Evolutionary conservation across 2,888 invertebrate genomes (phyloP).

Genomic region (Cetonia aurata): DNA sequence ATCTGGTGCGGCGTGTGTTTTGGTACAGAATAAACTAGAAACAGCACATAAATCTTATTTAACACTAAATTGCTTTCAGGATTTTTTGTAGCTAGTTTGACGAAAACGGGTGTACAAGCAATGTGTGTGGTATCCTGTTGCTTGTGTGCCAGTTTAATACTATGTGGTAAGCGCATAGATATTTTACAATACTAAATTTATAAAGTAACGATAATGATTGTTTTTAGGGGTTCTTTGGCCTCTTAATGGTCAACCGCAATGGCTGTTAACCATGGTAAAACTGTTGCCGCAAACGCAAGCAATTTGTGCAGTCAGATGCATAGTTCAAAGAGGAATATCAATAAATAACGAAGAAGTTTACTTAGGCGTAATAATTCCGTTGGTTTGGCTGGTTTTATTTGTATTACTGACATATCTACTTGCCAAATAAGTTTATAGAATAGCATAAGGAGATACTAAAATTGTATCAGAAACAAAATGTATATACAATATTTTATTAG

Average conservation of each 20-base stretch:
- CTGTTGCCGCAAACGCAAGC: slow-evolving; percentile 83
- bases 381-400: slow-evolving; percentile 68
- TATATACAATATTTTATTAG: slow-evolving; percentile 31
- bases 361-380: slow-evolving; percentile 76
- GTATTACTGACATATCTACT: slow-evolving; percentile 40
- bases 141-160: slow-evolving; percentile 42
- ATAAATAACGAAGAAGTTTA: slow-evolving; percentile 77
- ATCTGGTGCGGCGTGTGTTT: slow-evolving; percentile 50
- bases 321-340: slow-evolving; percentile 79
- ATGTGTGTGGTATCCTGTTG: slow-evolving; percentile 45
- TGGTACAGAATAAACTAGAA: slow-evolving; percentile 41
- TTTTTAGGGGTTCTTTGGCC: slow-evolving; percentile 76
- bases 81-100: slow-evolving; percentile 44
- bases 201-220: not conserved
- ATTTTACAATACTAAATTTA: not conserved
- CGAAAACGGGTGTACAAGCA: slow-evolving; percentile 42
- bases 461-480: slow-evolving; percentile 23
- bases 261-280: slow-evolving; percentile 73
- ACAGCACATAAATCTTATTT: not conserved
- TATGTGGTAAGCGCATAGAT: slow-evolving; percentile 46
- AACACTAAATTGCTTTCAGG: slow-evolving; percentile 40
- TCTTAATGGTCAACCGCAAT: slow-evolving; percentile 75
- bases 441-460: slow-evolving; percentile 34
- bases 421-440: slow-evolving; percentile 38
- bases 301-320: slow-evolving; percentile 77